phyloP scores from a whole-genome alignment of 2,888 invertebrate species.

The Ophioninae sp. region DNA sequence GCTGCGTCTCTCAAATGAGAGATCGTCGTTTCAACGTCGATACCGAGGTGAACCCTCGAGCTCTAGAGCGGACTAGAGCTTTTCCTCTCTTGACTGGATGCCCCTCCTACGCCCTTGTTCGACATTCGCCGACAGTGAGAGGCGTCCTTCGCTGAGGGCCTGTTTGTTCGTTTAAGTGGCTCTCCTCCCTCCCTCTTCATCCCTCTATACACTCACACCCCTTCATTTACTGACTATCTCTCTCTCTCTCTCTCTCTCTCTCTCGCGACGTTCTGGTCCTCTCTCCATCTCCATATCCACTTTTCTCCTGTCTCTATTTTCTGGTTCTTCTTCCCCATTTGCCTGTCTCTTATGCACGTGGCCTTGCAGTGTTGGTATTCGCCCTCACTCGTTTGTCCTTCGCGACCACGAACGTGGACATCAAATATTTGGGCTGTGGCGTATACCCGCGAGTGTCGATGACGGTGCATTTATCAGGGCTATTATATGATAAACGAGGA shows the following conservation, averaged over 20 bases:
- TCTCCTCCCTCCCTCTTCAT: constrained; percentile 17
- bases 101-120: constrained; percentile 19
- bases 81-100: constrained; percentile 8
- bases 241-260: not conserved
- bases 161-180: constrained; percentile 62
- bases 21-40: constrained; percentile 50
- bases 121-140: constrained; percentile 31
- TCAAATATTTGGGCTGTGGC: constrained; percentile 62
- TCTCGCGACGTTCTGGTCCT: not conserved
- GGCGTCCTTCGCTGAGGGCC: constrained; percentile 49
- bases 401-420: constrained; percentile 53
- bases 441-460: constrained; percentile 62
- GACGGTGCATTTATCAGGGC: constrained; percentile 57
- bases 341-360: constrained; percentile 1
- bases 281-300: not conserved
- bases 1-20: constrained; percentile 26
- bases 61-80: constrained; percentile 22
- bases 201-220: constrained; percentile 28
- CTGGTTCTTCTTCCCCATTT: not conserved
- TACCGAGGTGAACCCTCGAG: constrained; percentile 35
- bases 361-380: not conserved
- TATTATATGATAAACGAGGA: constrained; percentile 51
- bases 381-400: constrained; percentile 4
- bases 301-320: not conserved
- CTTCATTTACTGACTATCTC: constrained; percentile 2